These are phyloP conservation scores for Edolisoma coerulescens DNA, from an alignment of 2,113 vertebrate genomes.

Conservation along the genomic window DNA sequence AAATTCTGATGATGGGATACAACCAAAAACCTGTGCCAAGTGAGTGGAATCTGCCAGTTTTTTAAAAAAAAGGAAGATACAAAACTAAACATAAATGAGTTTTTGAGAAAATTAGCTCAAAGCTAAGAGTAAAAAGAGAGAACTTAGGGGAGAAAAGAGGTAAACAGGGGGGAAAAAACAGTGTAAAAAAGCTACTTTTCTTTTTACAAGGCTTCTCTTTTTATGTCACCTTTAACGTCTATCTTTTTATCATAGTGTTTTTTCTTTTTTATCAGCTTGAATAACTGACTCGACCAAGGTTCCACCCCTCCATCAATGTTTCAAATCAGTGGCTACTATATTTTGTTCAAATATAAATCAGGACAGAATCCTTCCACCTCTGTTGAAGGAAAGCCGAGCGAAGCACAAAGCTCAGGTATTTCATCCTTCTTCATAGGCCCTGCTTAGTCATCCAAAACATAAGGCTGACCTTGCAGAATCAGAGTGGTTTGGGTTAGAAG, in stretches of 20 bases:
- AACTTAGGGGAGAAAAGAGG: background rate
- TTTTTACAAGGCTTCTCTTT: background rate
- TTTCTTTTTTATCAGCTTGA: background rate
- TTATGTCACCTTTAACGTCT: background rate
- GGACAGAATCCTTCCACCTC: background rate
- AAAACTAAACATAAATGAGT: background rate
- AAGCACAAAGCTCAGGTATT: background rate
- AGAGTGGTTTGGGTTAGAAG: background rate
- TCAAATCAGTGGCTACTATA: background rate
- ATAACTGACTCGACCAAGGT: background rate
- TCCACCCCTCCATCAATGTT: background rate
- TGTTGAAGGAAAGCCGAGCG: background rate
- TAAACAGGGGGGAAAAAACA: background rate
- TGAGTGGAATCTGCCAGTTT: background rate
- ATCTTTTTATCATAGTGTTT: background rate
- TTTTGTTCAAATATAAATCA: background rate
- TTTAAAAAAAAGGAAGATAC: rapidly evolving
- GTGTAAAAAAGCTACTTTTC: background rate
- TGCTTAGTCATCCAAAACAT: background rate
- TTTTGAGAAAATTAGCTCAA: background rate
- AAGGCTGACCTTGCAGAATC: background rate
- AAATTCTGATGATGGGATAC: background rate
- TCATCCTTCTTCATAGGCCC: background rate
- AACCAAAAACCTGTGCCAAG: background rate
- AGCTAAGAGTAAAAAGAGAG: background rate